Base-by-base conservation (phyloP, 1,140 invertebrate genomes). In the Calephelis nemesis region DNA sequence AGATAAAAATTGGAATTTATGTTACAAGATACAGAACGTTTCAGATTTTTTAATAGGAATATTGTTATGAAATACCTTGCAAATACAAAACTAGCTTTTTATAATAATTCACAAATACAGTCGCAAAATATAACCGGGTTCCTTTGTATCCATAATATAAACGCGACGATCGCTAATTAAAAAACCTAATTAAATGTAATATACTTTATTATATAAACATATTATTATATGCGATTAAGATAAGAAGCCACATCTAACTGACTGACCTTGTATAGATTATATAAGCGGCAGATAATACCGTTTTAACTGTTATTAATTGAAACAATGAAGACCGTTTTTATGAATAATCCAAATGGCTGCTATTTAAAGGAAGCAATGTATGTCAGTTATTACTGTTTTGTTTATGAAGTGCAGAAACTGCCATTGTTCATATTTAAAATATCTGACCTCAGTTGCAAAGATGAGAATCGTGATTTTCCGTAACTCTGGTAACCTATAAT, bases 341-440 rank as follows among this genome's bases (percentile, higher is more conserved):
- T 19, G 52, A 30, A 58, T 52, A 52, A 52, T 58, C 30, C 39
- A 19, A 10, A 58, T 10, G 52, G 52, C 52, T 58, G 52, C 8
- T 7, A 19, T 58, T 30, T 52, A 52, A n/a, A 52, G 13, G 50
- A 52, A 52, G 50, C 15, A 30, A 58, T 58, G 52, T 30, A 6
- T 58, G 52, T 30, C 52, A 30, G 52, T 58, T 58, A 30, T 58
- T 58, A 9, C 52, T 58, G 52, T 10, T 58, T 58, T 13, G 52
- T 58, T 19, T 58, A 10, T 15, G 9, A 52, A 19, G 19, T 6
- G 10, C 15, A 58, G 52, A 15, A 13, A 30, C 52, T 58, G 11
- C 52, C 52, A 58, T 40, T 58, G 54, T 58, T 58, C 54, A 39
- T 58, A 30, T 39, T 54, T 58, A 58, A 58, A 19, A 11, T 39